phyloP scores from a whole-genome alignment of 2,113 vertebrate genomes.

The Otocyon megalotis region DNA sequence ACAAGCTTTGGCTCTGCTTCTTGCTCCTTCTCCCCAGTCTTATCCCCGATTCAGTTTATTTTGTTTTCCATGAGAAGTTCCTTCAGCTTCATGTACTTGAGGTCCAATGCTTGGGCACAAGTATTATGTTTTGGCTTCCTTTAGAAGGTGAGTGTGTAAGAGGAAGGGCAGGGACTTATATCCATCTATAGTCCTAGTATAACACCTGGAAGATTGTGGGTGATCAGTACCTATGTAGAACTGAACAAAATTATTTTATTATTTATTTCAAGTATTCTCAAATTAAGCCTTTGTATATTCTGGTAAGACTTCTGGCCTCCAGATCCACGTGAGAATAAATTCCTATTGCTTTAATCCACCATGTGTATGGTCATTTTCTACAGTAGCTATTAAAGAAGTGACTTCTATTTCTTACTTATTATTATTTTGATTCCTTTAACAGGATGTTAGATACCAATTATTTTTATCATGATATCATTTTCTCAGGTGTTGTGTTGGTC shows the following conservation, averaged over 20 bases:
- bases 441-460: neutral
- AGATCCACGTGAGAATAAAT: neutral
- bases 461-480: neutral
- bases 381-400: neutral
- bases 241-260: neutral
- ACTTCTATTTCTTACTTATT: neutral
- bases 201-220: neutral
- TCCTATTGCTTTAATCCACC: neutral
- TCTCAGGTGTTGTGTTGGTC: neutral
- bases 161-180: neutral
- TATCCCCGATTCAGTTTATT: neutral
- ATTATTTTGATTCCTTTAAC: neutral
- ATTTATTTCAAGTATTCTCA: neutral
- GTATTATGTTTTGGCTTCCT: neutral
- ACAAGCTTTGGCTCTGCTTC: neutral
- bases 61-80: neutral
- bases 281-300: neutral
- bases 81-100: neutral
- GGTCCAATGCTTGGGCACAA: neutral
- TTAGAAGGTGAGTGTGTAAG: neutral
- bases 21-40: slow-evolving; percentile 2
- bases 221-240: neutral
- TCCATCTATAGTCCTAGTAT: neutral
- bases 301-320: neutral
- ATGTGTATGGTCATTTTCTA: neutral